Conservation (phyloP, 2,888 invertebrate species). For the Capitulum mitella region DNA sequence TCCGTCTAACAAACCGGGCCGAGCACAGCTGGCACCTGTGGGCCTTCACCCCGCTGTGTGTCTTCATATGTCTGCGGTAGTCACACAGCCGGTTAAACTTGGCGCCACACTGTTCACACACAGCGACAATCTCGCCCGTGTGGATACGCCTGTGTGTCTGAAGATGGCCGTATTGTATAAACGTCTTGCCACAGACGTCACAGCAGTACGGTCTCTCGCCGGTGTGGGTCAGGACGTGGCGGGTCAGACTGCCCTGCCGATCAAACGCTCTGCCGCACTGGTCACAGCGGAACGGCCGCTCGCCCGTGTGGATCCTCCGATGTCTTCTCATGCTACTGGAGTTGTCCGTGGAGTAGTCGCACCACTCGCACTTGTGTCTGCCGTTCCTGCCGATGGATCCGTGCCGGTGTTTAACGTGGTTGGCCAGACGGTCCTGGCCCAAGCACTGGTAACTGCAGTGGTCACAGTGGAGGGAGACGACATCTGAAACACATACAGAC, state of each 20-base stretch:
- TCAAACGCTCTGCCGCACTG: neutral
- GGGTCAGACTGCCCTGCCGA: neutral
- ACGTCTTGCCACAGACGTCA: neutral
- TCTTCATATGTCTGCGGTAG: neutral
- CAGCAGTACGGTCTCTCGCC: neutral
- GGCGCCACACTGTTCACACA: neutral
- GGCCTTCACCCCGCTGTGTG: neutral
- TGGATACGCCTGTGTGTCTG: neutral
- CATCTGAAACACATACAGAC: neutral
- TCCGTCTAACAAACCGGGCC: neutral
- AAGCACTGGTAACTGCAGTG: neutral
- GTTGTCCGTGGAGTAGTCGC: neutral
- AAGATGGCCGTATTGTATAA: neutral
- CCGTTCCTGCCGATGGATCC: neutral
- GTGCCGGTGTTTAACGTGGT: neutral
- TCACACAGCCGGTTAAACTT: neutral
- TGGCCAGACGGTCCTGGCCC: neutral
- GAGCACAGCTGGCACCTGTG: neutral
- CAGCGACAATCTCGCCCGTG: neutral
- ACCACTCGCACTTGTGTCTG: conserved; percentile 1
- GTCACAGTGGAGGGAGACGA: neutral
- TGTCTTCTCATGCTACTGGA: neutral
- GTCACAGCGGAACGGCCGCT: neutral
- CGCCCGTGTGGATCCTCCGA: neutral
- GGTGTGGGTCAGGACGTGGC: neutral